phyloP scores from a whole-genome alignment of 2,888 invertebrate species.

The Pterostichus madidus region DNA sequence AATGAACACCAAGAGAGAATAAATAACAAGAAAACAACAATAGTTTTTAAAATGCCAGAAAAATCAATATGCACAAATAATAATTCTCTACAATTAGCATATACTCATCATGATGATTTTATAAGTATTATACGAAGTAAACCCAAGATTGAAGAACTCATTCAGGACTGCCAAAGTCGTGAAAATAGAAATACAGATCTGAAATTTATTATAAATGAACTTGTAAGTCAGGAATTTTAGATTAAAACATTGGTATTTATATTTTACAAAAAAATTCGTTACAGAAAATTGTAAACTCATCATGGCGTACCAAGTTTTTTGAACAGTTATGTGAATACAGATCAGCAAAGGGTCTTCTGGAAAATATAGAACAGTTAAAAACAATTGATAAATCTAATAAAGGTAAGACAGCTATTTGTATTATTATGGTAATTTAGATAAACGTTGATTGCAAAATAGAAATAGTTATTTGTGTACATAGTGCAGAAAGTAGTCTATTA shows the following conservation, averaged over 20 bases:
- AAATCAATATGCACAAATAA: constrained; percentile 7
- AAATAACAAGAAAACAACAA: constrained; percentile 38
- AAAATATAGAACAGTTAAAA: constrained; percentile 58
- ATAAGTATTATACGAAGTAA: constrained; percentile 26
- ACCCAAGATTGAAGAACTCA: constrained; percentile 36
- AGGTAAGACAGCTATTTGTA: neutral
- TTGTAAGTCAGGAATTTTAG: constrained; percentile 40
- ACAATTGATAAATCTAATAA: constrained; percentile 51
- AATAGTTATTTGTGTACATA: too few species aligned
- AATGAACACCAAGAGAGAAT: constrained; percentile 59
- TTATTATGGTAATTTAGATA: neutral
- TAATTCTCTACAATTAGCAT: constrained; percentile 42
- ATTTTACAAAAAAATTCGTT: constrained; percentile 4
- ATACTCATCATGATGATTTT: constrained; percentile 57
- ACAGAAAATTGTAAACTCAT: constrained; percentile 39
- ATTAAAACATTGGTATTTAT: neutral
- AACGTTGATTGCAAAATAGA: too few species aligned
- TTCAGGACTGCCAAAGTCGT: neutral
- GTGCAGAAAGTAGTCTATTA: too few species aligned
- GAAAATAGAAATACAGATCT: constrained; percentile 6
- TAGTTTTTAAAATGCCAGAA: constrained; percentile 24
- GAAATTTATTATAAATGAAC: constrained; percentile 29
- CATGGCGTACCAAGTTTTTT: constrained; percentile 17
- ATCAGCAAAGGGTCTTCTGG: constrained; percentile 46
- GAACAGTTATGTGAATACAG: constrained; percentile 40